These are phyloP conservation scores for Drosophila buzzatii DNA, from an alignment of 2,888 invertebrate genomes.

Conservation along the genomic window DNA sequence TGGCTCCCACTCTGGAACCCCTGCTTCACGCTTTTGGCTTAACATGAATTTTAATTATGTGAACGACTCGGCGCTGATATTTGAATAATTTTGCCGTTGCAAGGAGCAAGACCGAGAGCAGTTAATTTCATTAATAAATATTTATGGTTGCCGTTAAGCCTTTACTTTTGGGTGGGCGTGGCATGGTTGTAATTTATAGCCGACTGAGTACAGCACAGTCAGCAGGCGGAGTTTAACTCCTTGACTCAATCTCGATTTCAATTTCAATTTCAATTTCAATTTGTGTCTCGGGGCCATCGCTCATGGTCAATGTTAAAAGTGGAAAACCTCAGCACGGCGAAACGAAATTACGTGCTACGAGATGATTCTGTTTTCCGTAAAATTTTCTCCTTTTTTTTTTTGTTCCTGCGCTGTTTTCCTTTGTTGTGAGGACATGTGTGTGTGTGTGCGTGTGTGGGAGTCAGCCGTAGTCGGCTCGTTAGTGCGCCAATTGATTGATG, in stretches of 20 bases:
- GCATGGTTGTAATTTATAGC: conserved; percentile 49
- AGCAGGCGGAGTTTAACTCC: conserved; percentile 9
- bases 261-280: conserved; percentile 45
- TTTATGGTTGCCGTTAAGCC: conserved; percentile 76
- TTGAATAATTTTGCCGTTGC: conserved; percentile 71
- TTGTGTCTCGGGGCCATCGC: conserved; percentile 49
- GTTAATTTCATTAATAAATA: conserved; percentile 84
- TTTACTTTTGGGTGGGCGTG: conserved; percentile 46
- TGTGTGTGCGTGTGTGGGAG: conserved; percentile 6
- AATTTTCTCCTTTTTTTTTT: conserved; percentile 10
- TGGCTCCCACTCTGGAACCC: conserved; percentile 4
- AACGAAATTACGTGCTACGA: conserved; percentile 81
- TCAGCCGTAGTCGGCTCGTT: conserved; percentile 57
- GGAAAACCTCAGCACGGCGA: conserved; percentile 57
- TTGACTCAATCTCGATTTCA: conserved; percentile 26
- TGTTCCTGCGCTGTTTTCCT: conserved; percentile 4
- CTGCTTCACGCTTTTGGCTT: conserved; percentile 18
- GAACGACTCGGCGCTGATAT: conserved; percentile 70
- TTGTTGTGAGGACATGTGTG: conserved; percentile 30
- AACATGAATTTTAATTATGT: conserved; percentile 82
- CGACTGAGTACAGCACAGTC: background rate
- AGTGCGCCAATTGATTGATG: conserved; percentile 76
- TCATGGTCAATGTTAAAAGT: conserved; percentile 58
- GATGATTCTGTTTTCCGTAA: conserved; percentile 28
- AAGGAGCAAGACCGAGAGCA: conserved; percentile 43